A percentile compares a stretch with the other conserved stretches of the same genome.
Evolutionary conservation across 1,140 invertebrate species (phyloP).

Genomic region (Conopomorpha cramerella): DNA sequence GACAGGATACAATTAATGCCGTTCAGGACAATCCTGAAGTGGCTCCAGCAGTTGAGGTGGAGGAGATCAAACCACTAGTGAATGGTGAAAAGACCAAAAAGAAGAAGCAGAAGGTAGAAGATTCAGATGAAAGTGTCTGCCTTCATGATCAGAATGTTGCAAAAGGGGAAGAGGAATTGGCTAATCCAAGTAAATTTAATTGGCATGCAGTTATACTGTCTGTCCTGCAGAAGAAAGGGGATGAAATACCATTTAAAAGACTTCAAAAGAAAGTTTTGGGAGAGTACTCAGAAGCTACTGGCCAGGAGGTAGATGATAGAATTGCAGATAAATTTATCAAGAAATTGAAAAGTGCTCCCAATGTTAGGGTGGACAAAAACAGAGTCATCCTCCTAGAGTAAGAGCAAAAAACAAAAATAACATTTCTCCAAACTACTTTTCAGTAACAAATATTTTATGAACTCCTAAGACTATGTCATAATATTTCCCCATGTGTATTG

Average conservation of each 20-base stretch:
- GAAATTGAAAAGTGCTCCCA: constrained; percentile 48
- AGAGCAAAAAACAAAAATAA: too few species aligned
- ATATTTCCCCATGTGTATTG: too few species aligned
- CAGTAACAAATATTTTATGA: too few species aligned
- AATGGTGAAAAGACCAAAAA: constrained; percentile 20
- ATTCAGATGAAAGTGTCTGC: constrained; percentile 24
- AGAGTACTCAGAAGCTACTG: constrained; percentile 43
- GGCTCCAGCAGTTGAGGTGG: constrained; percentile 14
- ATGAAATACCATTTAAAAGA: constrained; percentile 45
- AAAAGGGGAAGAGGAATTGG: constrained; percentile 21
- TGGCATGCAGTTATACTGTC: constrained; percentile 48
- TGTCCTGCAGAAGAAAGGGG: constrained; percentile 42
- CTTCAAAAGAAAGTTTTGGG: constrained; percentile 46
- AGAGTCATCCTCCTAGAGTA: constrained; percentile 30
- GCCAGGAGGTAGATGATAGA: constrained; percentile 41
- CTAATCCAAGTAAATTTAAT: constrained; percentile 36
- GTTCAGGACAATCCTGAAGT: constrained; percentile 5
- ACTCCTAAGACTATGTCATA: too few species aligned
- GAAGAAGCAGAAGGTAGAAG: constrained; percentile 30
- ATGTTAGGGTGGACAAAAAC: constrained; percentile 50
- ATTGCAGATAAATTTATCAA: constrained; percentile 56
- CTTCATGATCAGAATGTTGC: constrained; percentile 54
- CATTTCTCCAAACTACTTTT: too few species aligned
- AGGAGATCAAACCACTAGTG: constrained; percentile 2
- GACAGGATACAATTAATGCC: constrained; percentile 36